These are phyloP conservation scores for Hypsibius dujardini DNA, from an alignment of 1,140 invertebrate species.

Conservation along the genomic window DNA sequence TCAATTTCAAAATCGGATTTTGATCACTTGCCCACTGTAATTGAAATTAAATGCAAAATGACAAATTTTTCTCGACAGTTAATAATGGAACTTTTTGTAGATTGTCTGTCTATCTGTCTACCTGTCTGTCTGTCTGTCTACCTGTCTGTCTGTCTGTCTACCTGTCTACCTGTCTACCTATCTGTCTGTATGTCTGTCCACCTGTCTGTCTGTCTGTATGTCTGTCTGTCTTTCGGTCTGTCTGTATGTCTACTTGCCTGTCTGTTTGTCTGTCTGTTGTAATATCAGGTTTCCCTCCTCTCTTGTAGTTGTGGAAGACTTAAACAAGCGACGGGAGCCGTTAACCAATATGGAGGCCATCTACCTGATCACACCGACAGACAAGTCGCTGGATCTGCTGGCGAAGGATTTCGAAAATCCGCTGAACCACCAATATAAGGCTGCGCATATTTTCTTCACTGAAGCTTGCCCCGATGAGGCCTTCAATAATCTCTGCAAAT, in stretches of 20 bases:
- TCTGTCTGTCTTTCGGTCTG: too few species aligned
- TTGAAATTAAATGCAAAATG: too few species aligned
- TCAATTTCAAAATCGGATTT: too few species aligned
- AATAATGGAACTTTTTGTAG: too few species aligned
- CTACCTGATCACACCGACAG: slow-evolving; percentile 87
- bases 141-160: too few species aligned
- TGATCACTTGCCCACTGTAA: too few species aligned
- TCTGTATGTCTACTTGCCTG: not conserved
- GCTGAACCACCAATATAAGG: slow-evolving; percentile 69
- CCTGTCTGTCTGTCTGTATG: too few species aligned
- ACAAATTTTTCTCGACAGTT: too few species aligned
- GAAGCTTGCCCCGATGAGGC: slow-evolving; percentile 87
- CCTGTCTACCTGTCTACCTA: too few species aligned
- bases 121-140: too few species aligned
- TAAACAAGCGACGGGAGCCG: slow-evolving; percentile 90
- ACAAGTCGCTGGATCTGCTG: slow-evolving; percentile 69
- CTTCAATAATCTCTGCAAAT: slow-evolving; percentile 73
- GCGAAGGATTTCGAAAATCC: slow-evolving; percentile 82
- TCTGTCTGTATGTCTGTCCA: too few species aligned
- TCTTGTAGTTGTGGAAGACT: slow-evolving; percentile 81
- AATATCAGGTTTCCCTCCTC: slow-evolving; percentile 16
- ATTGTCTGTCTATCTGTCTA: too few species aligned
- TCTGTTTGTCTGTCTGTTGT: not conserved
- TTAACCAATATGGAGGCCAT: slow-evolving; percentile 87
- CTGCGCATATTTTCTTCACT: slow-evolving; percentile 94